Base-by-base conservation (phyloP, 1,140 invertebrate genomes). In the Nilaparvata lugens region DNA sequence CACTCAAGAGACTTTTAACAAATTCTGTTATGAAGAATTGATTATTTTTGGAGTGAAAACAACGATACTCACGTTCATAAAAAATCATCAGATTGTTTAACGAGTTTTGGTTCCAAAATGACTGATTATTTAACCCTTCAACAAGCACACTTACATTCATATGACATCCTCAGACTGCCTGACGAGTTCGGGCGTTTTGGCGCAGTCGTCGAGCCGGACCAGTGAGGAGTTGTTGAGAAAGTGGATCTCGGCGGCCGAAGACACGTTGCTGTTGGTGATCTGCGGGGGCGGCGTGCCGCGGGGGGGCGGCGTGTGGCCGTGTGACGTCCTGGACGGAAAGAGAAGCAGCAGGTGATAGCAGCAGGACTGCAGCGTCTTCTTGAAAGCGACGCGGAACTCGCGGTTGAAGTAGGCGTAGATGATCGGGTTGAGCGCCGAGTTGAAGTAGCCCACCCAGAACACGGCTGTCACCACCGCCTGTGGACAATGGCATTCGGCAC, bases 391-490 rank as follows among this genome's bases (percentile, higher is more conserved):
- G 61, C 94, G 80, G 73, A 98, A 98, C 72, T 97, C 95, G 43
- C 91, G 79, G 76, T 97, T 97, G 80, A 96, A 97, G 73, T 97
- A 97, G 16, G 93, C 93, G 79, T 98, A 98, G 70, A 97, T 95
- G 60, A 96, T 80, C 0, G 94, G 94, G 74, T 97, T 97, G 19
- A 96, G 80, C n/a, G 91, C 91, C 19, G 92, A 95, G 76, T 97
- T 97, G 77, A 95, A 92, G 78, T 97, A 98, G 3, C 95, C 95
- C 16, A 97, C 88, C 95, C 95, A 98, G 77, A 97, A 97, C 9
- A 97, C 83, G 1, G 86, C 81, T 0, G 88, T 87, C 2, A 94
- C 89, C 11, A 95, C 82, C 3, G 88, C 76, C 0, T 82, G 81
- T 0, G 89, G 88, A 57, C 83, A 87, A 24, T 84, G 78, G 69